Base-by-base conservation (phyloP, 1,140 invertebrate species). In the Chlorops oryzae region DNA sequence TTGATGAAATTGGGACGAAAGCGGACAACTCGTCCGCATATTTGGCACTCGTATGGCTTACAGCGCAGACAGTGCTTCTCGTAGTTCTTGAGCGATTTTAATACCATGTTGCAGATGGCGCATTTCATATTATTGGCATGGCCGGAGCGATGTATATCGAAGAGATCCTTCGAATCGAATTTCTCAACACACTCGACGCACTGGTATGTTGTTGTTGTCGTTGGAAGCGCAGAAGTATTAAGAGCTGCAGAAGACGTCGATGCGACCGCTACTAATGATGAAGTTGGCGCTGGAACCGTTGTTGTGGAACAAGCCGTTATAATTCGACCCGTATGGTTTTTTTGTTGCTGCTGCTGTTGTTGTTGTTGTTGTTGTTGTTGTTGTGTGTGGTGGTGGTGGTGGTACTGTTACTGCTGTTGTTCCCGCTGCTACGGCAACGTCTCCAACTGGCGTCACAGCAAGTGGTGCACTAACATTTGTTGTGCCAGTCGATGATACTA, bases 41-140 rank as follows among this genome's bases (percentile, higher is more conserved):
- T 70, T 43, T 70, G 66, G 21, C 69, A 72, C 28, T 72, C 69
- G 56, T 70, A 72, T n/a, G 69, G 69, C 51, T 71, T 71, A 54
- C 69, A 71, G 18, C 68, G 63, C n/a, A 68, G 34, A 42, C 69
- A 69, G 28, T 71, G 69, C 41, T 71, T 71, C 50, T 71, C 69
- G 21, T 71, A 71, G 50, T 71, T 71, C 34, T 71, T 71, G 0
- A 71, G 23, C 2, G 63, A 69, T 23, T 71, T 71, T 4, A 71
- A 17, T 0, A 71, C 69, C 65, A 70, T 69, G 32, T 71, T 71
- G 41, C 69, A 71, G 24, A 71, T 69, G 57, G 68, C 65, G 49
- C 69, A 71, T 42, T 71, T 71, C 68, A 71, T 66, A 21, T 71
- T 71, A 39, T 71, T 71, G 9, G 65, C 62, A 49, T 71, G 69